Conservation (phyloP, 2,888 invertebrate species). For the Pycnomerus fuliginosus region DNA sequence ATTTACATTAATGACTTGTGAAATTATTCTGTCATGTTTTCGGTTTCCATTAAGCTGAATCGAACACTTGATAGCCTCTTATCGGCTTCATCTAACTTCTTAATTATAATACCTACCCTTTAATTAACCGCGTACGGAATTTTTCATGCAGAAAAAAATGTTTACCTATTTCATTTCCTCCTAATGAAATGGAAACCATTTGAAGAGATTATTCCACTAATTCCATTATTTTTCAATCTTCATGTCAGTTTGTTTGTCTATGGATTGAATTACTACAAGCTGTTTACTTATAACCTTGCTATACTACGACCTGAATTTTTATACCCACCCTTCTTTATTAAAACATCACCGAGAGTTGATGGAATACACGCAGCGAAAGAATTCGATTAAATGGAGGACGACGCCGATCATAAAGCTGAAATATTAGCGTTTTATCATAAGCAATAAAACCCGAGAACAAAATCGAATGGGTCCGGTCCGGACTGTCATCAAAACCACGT, state of each 20-base stretch:
- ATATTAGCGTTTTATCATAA: slow-evolving; percentile 1
- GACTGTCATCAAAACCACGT: too few relatives aligned
- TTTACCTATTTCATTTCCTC: background rate
- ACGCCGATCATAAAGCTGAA: background rate
- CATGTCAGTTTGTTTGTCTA: slow-evolving; percentile 13
- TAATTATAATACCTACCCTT: slow-evolving; percentile 1
- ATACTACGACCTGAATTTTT: slow-evolving; percentile 19
- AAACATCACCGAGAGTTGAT: slow-evolving; percentile 1
- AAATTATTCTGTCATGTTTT: slow-evolving; percentile 17
- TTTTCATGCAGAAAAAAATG: slow-evolving; percentile 4
- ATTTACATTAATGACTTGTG: slow-evolving; percentile 22
- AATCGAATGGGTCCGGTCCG: too few relatives aligned
- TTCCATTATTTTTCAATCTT: slow-evolving; percentile 19
- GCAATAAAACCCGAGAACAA: background rate
- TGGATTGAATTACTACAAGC: slow-evolving; percentile 21
- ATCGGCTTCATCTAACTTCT: background rate
- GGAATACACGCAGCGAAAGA: background rate
- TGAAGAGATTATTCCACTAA: slow-evolving; percentile 11
- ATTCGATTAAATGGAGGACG: slow-evolving; percentile 1
- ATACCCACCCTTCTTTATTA: slow-evolving; percentile 6
- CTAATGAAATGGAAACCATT: background rate
- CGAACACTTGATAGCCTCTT: slow-evolving; percentile 1
- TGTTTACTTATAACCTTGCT: slow-evolving; percentile 14
- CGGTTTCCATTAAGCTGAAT: slow-evolving; percentile 6
- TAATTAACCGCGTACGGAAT: background rate